phyloP scores from a whole-genome alignment of 2,888 invertebrate genomes.

The Dermolepida albohirtum region DNA sequence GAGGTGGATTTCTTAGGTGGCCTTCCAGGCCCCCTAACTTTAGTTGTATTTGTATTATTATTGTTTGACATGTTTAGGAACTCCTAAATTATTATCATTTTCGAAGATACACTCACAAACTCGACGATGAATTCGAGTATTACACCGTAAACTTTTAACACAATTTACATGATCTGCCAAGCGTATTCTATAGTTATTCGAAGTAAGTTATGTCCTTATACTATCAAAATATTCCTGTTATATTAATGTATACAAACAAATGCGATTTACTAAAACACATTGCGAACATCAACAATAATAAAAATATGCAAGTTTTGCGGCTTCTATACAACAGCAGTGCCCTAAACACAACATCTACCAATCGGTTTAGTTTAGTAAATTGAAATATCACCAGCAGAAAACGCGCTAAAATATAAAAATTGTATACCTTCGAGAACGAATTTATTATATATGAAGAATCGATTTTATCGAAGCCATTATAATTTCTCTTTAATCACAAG shows the following conservation, averaged over 20 bases:
- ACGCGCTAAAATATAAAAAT: background rate
- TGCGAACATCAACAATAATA: slow-evolving; percentile 38
- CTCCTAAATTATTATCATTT: slow-evolving; percentile 19
- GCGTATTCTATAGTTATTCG: background rate
- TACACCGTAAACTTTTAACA: background rate
- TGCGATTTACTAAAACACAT: background rate
- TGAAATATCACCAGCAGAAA: background rate
- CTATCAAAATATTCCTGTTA: background rate
- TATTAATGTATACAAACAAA: background rate
- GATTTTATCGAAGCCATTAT: too few species aligned
- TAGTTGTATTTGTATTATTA: slow-evolving; percentile 61
- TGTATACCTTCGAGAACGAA: too few species aligned
- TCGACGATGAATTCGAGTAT: background rate
- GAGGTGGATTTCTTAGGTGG: slow-evolving; percentile 79
- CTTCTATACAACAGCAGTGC: slow-evolving; percentile 20
- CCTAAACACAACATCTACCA: slow-evolving; percentile 26
- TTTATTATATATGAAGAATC: too few species aligned
- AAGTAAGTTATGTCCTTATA: background rate
- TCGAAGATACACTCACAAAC: background rate
- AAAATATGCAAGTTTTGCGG: slow-evolving; percentile 43
- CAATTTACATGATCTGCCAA: background rate
- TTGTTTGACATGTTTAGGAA: slow-evolving; percentile 56
- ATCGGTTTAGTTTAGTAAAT: background rate
- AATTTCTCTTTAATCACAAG: too few species aligned
- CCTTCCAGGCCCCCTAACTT: slow-evolving; percentile 78